Percentiles rank a stretch among this genome's conserved stretches.
phyloP scores from a whole-genome alignment of 2,888 invertebrate species.

The Acanthococcus lagerstroemiae region DNA sequence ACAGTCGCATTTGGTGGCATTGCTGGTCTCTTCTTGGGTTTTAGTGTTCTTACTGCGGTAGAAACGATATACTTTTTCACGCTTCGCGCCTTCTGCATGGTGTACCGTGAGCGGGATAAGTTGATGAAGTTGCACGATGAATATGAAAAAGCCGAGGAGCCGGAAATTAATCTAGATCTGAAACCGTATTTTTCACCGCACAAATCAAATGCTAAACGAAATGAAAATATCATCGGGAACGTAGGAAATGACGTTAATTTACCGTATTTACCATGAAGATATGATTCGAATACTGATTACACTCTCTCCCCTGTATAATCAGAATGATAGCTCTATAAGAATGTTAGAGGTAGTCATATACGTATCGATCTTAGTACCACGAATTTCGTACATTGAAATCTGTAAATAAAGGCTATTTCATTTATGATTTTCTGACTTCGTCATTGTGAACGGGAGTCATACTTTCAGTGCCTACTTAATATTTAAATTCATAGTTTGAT shows the following conservation, averaged over 20 bases:
- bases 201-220: neutral
- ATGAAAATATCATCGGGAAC: neutral
- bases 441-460: too few species aligned
- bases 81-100: slow-evolving; percentile 50
- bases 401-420: too few species aligned
- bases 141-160: slow-evolving; percentile 38
- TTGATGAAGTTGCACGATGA: slow-evolving; percentile 46
- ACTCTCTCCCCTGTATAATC: too few species aligned
- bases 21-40: slow-evolving; percentile 45
- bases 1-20: slow-evolving; percentile 46
- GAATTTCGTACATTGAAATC: too few species aligned
- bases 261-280: slow-evolving; percentile 17
- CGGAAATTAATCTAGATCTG: slow-evolving; percentile 41
- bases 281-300: too few species aligned
- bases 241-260: slow-evolving; percentile 1
- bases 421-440: too few species aligned
- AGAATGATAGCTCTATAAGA: too few species aligned
- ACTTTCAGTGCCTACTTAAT: too few species aligned
- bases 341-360: too few species aligned
- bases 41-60: slow-evolving; percentile 44
- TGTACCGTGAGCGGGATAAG: slow-evolving; percentile 45
- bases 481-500: too few species aligned
- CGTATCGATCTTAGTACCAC: too few species aligned
- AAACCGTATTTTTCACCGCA: slow-evolving; percentile 40
- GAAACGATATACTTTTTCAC: slow-evolving; percentile 43